These are phyloP conservation scores for Lampris incognitus DNA, from an alignment of 2,113 vertebrate species.

Conservation along the genomic window DNA sequence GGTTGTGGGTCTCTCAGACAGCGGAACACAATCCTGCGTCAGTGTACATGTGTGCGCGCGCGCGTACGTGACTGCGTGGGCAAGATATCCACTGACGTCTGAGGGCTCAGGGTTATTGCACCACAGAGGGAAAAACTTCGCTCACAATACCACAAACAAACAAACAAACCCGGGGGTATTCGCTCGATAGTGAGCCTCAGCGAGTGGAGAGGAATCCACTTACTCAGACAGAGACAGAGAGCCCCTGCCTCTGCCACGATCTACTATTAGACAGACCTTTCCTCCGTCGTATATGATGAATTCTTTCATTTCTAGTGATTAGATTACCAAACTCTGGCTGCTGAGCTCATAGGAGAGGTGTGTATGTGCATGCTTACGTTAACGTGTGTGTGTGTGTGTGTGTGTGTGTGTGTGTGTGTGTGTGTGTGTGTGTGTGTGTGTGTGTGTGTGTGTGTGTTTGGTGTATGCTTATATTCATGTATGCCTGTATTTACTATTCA, in stretches of 20 bases:
- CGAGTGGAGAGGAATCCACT: slow-evolving; percentile 65
- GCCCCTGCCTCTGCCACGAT: slow-evolving; percentile 5
- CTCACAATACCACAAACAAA: slow-evolving; percentile 11
- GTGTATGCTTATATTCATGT: not conserved
- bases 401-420: slow-evolving; percentile 7
- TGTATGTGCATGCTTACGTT: not conserved
- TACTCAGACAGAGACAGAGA: slow-evolving; percentile 58
- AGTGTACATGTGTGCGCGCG: slow-evolving; percentile 2
- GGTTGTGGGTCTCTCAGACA: slow-evolving; percentile 13
- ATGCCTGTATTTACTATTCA: not conserved
- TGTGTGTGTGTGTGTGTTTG: slow-evolving; percentile 4
- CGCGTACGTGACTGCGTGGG: slow-evolving; percentile 25
- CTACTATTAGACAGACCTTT: slow-evolving; percentile 23
- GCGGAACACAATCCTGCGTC: not conserved
- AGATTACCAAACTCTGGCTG: slow-evolving; percentile 43
- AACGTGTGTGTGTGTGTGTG: slow-evolving; percentile 16
- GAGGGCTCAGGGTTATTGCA: slow-evolving; percentile 48
- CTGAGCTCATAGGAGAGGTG: slow-evolving; percentile 4
- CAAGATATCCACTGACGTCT: slow-evolving; percentile 48
- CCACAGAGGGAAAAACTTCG: not conserved
- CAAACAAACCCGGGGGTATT: slow-evolving; percentile 23
- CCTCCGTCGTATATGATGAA: slow-evolving; percentile 69
- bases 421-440: not conserved
- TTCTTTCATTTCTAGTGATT: slow-evolving; percentile 73
- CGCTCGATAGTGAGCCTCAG: not conserved